Percentiles rank a stretch among this genome's conserved stretches.
Conservation (phyloP, 2,888 invertebrate species). For the Lasioglossum villosulum region DNA sequence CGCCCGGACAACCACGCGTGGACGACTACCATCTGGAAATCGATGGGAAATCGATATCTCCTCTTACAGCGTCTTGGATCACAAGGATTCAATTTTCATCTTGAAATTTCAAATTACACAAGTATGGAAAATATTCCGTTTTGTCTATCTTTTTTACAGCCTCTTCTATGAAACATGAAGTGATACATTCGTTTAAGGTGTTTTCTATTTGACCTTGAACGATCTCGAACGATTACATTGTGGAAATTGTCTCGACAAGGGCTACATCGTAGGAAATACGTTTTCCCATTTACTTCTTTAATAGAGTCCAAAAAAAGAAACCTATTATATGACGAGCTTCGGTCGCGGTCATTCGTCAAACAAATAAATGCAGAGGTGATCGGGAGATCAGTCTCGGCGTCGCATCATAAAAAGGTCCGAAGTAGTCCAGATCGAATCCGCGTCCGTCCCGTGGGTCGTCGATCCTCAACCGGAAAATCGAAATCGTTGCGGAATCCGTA, state of each 20-base stretch:
- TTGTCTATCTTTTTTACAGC: too few relatives aligned
- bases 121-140: too few relatives aligned
- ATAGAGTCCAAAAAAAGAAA: neutral
- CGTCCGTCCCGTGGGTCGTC: neutral
- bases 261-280: neutral
- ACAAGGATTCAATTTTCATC: too few relatives aligned
- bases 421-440: neutral
- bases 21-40: neutral
- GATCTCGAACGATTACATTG: too few relatives aligned
- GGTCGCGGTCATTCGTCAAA: neutral
- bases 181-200: too few relatives aligned
- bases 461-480: slow-evolving; percentile 47
- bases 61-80: neutral
- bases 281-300: neutral
- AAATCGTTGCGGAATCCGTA: slow-evolving; percentile 50
- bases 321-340: neutral
- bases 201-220: too few relatives aligned
- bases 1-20: neutral
- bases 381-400: neutral
- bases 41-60: neutral
- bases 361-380: neutral
- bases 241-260: too few relatives aligned
- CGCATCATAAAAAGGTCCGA: neutral
- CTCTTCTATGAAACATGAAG: too few relatives aligned
- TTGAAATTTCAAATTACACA: too few relatives aligned